Evolutionary conservation across 1,140 invertebrate species (phyloP).

Genomic region (Galendromus occidentalis): DNA sequence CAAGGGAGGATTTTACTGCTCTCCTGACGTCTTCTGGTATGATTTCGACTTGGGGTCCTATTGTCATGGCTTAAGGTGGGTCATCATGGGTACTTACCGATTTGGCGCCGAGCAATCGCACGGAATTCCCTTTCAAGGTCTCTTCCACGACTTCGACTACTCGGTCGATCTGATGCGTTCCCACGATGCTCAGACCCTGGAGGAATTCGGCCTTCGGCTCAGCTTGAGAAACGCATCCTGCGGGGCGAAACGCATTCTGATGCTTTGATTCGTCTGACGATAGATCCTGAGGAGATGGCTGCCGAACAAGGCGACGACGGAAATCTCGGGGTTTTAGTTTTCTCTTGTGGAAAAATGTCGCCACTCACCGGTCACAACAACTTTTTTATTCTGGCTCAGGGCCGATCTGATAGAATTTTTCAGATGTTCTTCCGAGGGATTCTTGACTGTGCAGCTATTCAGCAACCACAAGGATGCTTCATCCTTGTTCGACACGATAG

Average conservation of each 20-base stretch:
- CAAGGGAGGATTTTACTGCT: not conserved
- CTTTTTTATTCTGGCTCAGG: slow-evolving; percentile 48
- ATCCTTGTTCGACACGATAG: slow-evolving; percentile 43
- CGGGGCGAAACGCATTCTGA: too few species aligned
- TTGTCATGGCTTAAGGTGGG: too few species aligned
- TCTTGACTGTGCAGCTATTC: slow-evolving; percentile 95
- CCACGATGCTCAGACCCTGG: slow-evolving; percentile 68
- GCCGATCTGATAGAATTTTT: slow-evolving; percentile 72
- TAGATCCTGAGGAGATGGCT: too few species aligned
- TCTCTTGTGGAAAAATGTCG: not conserved
- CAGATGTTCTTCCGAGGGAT: slow-evolving; percentile 87
- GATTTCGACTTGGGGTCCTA: too few species aligned
- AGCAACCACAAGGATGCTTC: slow-evolving; percentile 79
- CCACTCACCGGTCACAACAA: slow-evolving; percentile 50
- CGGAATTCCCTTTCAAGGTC: slow-evolving; percentile 58
- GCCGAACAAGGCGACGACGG: too few species aligned
- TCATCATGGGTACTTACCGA: too few species aligned
- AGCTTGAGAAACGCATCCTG: slow-evolving; percentile 76
- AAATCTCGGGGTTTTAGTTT: not conserved
- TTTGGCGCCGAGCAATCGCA: not conserved
- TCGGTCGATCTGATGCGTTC: slow-evolving; percentile 91
- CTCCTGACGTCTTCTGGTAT: too few species aligned
- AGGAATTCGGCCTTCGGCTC: slow-evolving; percentile 36
- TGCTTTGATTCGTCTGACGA: too few species aligned
- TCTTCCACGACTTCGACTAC: slow-evolving; percentile 98